These are phyloP conservation scores for Cylas formicarius DNA, from an alignment of 1,140 invertebrate genomes.

Conservation along the genomic window DNA sequence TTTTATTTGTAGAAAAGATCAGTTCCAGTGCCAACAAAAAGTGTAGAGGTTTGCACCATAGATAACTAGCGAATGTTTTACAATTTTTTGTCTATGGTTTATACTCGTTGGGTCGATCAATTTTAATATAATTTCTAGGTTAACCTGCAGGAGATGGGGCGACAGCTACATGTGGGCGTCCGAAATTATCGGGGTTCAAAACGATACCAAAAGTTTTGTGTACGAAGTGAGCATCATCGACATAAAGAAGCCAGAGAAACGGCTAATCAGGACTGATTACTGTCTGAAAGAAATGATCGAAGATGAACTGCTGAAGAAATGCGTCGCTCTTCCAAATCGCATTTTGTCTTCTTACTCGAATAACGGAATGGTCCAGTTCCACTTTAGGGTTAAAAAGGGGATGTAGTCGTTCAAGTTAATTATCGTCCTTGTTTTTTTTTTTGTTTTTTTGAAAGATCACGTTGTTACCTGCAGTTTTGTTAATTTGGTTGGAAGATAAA, in stretches of 20 bases:
- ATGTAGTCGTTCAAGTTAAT: too few relatives aligned
- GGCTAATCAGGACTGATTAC: slow-evolving; percentile 28
- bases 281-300: slow-evolving; percentile 29
- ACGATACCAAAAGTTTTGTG: slow-evolving; percentile 24
- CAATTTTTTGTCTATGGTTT: slow-evolving; percentile 13
- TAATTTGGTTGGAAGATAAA: too few relatives aligned
- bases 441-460: too few relatives aligned
- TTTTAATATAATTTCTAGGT: slow-evolving; percentile 7
- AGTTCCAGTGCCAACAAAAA: too few relatives aligned
- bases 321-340: slow-evolving; percentile 29
- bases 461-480: too few relatives aligned
- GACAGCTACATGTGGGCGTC: slow-evolving; percentile 32
- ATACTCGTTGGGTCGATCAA: too few relatives aligned
- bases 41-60: too few relatives aligned
- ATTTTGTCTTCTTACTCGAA: slow-evolving; percentile 27
- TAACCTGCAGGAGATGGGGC: slow-evolving; percentile 25
- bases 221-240: slow-evolving; percentile 31
- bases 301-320: slow-evolving; percentile 31
- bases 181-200: slow-evolving; percentile 27
- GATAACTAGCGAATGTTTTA: too few relatives aligned
- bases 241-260: slow-evolving; percentile 26
- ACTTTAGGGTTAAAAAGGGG: slow-evolving; percentile 23
- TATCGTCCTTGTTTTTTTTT: too few relatives aligned
- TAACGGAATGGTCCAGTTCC: slow-evolving; percentile 28
- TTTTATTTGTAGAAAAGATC: too few relatives aligned